Evolutionary conservation across 2,113 vertebrate species (phyloP).

Genomic region (Enhydra lutris): DNA sequence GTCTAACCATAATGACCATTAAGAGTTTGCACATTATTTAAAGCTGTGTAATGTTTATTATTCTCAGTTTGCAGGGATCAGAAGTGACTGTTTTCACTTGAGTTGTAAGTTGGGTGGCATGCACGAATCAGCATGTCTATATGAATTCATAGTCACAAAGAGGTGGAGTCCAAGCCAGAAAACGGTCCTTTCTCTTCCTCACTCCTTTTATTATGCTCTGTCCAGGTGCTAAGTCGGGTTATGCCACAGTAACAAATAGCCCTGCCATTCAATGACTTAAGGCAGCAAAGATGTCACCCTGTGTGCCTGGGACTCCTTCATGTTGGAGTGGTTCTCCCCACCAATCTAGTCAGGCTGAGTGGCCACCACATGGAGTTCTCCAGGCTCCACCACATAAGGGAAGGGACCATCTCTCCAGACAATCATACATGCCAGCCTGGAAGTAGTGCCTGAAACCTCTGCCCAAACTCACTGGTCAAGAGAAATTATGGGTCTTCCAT

Average conservation of each 20-base stretch:
- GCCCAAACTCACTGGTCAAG: background rate
- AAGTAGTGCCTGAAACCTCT: background rate
- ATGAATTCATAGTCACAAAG: background rate
- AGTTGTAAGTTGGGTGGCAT: rapidly evolving
- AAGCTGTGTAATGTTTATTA: background rate
- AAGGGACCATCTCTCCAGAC: too few species aligned
- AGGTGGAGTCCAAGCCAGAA: background rate
- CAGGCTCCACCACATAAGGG: background rate
- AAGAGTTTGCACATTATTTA: background rate
- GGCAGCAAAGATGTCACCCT: background rate
- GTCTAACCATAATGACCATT: background rate
- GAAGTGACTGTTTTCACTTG: background rate
- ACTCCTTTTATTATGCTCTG: background rate
- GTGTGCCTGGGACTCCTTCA: rapidly evolving
- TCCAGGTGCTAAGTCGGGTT: background rate
- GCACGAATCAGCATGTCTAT: rapidly evolving
- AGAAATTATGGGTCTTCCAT: background rate
- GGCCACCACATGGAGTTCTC: background rate
- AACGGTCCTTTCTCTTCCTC: background rate
- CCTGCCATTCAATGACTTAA: background rate
- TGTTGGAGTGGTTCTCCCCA: rapidly evolving
- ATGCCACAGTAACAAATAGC: background rate
- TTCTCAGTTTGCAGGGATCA: background rate
- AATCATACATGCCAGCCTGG: rapidly evolving
- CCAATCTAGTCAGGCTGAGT: rapidly evolving